Evolutionary conservation across 2,888 invertebrate species (phyloP).

Genomic region (Parnassius apollo): DNA sequence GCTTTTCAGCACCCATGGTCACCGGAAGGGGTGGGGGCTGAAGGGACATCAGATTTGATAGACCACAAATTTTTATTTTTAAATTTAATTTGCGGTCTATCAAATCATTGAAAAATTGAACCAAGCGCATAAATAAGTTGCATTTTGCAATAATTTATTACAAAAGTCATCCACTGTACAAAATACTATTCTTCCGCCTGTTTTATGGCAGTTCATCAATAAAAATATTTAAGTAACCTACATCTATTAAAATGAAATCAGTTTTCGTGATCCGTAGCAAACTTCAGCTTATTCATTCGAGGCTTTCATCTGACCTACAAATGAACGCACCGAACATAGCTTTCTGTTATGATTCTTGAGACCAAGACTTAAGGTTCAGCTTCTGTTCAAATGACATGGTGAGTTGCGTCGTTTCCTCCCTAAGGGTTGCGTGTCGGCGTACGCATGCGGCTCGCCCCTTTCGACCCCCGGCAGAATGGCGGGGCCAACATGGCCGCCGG

Average conservation of each 20-base stretch:
- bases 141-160: too few species aligned
- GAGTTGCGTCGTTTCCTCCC: slow-evolving; percentile 66
- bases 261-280: slow-evolving; percentile 68
- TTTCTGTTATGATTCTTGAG: slow-evolving; percentile 54
- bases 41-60: too few species aligned
- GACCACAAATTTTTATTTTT: too few species aligned
- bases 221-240: slow-evolving; percentile 19
- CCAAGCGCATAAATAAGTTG: too few species aligned
- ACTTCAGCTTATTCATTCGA: slow-evolving; percentile 45
- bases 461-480: slow-evolving; percentile 79
- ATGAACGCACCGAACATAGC: slow-evolving; percentile 54
- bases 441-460: slow-evolving; percentile 77
- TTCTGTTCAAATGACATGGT: slow-evolving; percentile 43
- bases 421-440: slow-evolving; percentile 71
- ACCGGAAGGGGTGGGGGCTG: too few species aligned
- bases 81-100: too few species aligned
- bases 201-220: neutral
- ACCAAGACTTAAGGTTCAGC: slow-evolving; percentile 46
- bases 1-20: too few species aligned
- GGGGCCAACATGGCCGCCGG: slow-evolving; percentile 80
- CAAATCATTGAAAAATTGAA: too few species aligned
- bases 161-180: too few species aligned
- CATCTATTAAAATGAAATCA: slow-evolving; percentile 64
- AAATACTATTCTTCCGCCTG: neutral
- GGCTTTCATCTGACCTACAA: slow-evolving; percentile 71